Percentiles rank a stretch among this genome's conserved stretches.
Conservation (phyloP, 2,113 vertebrate genomes). For the Cyphomyrus discorhynchus region DNA sequence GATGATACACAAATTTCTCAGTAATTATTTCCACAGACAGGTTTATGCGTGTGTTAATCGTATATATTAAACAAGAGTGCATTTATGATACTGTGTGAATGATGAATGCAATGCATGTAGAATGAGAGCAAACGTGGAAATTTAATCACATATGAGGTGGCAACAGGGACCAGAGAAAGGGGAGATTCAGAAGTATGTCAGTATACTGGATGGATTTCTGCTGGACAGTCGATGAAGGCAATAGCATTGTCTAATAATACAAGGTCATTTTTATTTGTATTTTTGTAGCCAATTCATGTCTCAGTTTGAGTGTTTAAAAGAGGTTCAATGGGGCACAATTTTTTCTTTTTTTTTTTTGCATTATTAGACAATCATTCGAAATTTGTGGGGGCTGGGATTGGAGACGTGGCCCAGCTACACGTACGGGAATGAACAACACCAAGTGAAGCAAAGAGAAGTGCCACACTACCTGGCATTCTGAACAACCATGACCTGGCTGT, state of each 20-base stretch:
- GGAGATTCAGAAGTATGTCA: neutral
- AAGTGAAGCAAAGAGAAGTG: constrained; percentile 48
- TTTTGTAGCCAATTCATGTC: neutral
- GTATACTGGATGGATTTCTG: neutral
- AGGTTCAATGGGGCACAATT: neutral
- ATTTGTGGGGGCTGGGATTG: neutral
- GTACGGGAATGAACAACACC: neutral
- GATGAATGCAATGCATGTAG: neutral
- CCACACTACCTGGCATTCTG: constrained; percentile 94
- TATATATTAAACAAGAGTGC: neutral
- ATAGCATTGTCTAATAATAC: constrained; percentile 17
- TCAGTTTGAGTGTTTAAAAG: neutral
- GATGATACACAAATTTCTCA: neutral
- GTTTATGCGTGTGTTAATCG: neutral
- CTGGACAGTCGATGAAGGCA: neutral
- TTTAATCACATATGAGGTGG: neutral
- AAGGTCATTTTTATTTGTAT: neutral
- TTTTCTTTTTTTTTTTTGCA: constrained; percentile 13
- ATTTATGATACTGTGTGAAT: neutral
- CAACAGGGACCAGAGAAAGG: neutral
- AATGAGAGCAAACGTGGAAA: neutral
- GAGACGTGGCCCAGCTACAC: neutral
- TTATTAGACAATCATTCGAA: constrained; percentile 23
- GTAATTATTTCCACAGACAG: neutral
- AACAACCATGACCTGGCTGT: constrained; percentile 99